Conservation (phyloP, 92 coral and sea anemone genomes). For the Isaurus tuberculatus region DNA sequence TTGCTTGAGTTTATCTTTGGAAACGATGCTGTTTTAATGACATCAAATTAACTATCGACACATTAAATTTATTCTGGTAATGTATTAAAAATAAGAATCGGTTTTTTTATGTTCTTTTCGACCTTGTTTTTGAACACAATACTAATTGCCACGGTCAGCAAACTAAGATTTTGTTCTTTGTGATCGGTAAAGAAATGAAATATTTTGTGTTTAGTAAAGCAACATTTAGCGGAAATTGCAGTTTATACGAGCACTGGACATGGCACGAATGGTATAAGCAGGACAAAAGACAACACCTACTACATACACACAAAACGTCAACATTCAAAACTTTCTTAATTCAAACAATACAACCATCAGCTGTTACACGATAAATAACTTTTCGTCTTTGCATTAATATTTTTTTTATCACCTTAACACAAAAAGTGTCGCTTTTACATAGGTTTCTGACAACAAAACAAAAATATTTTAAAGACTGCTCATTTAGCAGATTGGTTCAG, state of each 20-base stretch:
- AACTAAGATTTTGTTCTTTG: neutral
- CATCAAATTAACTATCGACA: slow-evolving; percentile 2
- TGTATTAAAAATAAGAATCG: neutral
- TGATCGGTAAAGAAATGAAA: neutral
- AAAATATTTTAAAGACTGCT: slow-evolving; percentile 16
- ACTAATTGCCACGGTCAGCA: neutral
- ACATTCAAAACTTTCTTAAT: neutral
- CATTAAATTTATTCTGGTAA: neutral
- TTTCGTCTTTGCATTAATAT: neutral
- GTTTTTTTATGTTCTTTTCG: slow-evolving; percentile 12
- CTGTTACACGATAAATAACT: slow-evolving; percentile 6
- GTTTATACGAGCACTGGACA: neutral
- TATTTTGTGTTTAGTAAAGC: neutral
- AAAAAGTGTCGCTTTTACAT: neutral
- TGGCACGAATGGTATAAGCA: slow-evolving; percentile 2
- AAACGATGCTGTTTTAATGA: slow-evolving; percentile 12
- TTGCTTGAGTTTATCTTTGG: neutral
- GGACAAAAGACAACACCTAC: slow-evolving; percentile 24
- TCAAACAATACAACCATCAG: neutral
- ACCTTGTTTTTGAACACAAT: neutral
- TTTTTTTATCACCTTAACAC: neutral
- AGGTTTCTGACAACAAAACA: neutral
- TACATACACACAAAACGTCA: neutral
- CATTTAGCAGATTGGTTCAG: slow-evolving; percentile 27
- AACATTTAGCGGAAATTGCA: slow-evolving; percentile 12